Percentiles rank a stretch among this genome's conserved stretches.
Conservation (phyloP, 2,113 vertebrate species). For the Rynchops niger region DNA sequence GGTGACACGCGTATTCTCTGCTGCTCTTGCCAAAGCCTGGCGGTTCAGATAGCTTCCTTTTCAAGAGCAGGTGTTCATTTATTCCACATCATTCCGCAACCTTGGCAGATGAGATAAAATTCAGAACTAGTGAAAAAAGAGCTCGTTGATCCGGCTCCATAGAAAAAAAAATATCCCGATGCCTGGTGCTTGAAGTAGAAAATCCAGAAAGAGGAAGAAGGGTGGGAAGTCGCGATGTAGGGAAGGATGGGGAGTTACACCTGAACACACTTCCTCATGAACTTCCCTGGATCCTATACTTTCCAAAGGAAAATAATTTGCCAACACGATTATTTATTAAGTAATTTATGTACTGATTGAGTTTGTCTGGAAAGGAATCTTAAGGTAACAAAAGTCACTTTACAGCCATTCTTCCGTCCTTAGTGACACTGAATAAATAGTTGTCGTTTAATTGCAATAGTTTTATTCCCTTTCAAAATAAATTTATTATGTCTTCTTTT, state of each 20-base stretch:
- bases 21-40: slow-evolving; percentile 34
- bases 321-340: not conserved
- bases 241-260: not conserved
- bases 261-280: not conserved
- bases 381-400: not conserved
- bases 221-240: not conserved
- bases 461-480: not conserved
- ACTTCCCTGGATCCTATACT: not conserved
- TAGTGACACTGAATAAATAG: not conserved
- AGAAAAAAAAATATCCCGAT: not conserved
- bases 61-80: slow-evolving; percentile 61
- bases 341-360: not conserved
- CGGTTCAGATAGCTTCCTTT: slow-evolving; percentile 41
- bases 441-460: not conserved
- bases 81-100: slow-evolving; percentile 52
- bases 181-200: not conserved
- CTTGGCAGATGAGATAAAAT: slow-evolving; percentile 37
- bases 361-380: not conserved
- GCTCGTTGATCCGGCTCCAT: not conserved
- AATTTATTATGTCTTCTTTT: not conserved
- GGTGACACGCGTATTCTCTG: not conserved
- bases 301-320: not conserved
- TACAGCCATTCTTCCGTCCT: not conserved
- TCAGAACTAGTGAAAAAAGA: not conserved
- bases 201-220: not conserved